Evolutionary conservation across 2,888 invertebrate species (phyloP), one percentile per base, ranked within the genome.

Genomic region (Conistra vaccinii): DNA sequence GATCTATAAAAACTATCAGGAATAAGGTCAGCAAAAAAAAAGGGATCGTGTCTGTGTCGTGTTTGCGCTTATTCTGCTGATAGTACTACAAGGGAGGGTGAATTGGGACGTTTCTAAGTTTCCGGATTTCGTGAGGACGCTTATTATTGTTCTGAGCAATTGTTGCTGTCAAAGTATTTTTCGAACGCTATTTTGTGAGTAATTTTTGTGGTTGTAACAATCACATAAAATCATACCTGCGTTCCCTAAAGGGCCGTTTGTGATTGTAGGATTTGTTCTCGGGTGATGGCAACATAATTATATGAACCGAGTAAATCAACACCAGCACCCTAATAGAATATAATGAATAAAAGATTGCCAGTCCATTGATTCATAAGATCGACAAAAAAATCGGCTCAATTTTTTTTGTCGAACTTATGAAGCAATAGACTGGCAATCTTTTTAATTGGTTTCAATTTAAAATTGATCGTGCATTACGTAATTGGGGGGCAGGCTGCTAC

Each of bases 21-120:
- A 76, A 78, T 74, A 80, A 75, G 75, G 80, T 85, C 80, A 83
- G 78, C 78, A 73, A 76, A 79, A 85, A 87, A 75, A 74, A 76
- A 78, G 29, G 48, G 61, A 58, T 69, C 76, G 17, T 61, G 68
- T 69, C 66, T 53, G 65, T 39, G 68, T 60, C 60, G 63, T 87
- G 86, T 88, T 87, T 80, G 75, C 51, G 74, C 53, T 62, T 71
- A 77, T 74, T 87, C 68, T 87, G 86, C 78, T 87, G 82, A 86
- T 70, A 58, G 76, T 83, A 80, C 73, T 42, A 67, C 42, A 65
- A 35, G 45, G 39, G 61, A 26, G 62, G 48, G 20, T 35, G 70
- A 65, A 32, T 60, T 63, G 51, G 29, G 60, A 69, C 14, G n/a
- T 17, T 23, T 39, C 39, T 53, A 29, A 61, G 70, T 62, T 85